Base-by-base conservation (phyloP, 2,888 invertebrate genomes). In the Didymodactylos carnosus region DNA sequence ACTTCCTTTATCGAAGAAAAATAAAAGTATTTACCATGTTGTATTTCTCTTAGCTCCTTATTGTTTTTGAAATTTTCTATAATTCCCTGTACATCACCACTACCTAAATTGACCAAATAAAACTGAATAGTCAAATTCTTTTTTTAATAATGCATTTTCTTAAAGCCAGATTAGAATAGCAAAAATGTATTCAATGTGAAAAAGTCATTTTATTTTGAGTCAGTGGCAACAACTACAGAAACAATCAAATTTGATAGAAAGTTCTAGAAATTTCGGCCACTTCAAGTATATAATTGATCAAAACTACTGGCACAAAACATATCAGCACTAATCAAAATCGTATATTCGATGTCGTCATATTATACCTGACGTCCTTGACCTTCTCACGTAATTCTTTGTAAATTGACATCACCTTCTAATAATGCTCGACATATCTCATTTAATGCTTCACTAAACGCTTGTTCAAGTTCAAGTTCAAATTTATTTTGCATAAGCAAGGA, bases 291-390 rank as follows among this genome's bases (percentile, higher is more conserved):
- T 76, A 98, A 89, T 85, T 98, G 98, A 86, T 99, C 98, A 81
- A 97, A 99, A 76, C 98, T 98, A 84, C 98, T 98, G 79, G 98
- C 98, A 85, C 98, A 89, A 86, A 98, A 99, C 70, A 98, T 98
- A 84, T 98, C 98, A 10, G 98, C 98, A 85, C 98, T 99, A 41
- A 98, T 95, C 72, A 98, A 86, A 82, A 93, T 94, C 35, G 95
- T 92, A 14, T 10, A 5, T 14, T 69, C 69, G 16, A 35, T n/a
- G 16, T 2, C 23, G 3, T 8, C 39, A 46, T 25, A n/a, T 41
- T 40, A n/a, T 8, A 35, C 43, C 25, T 46, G 71, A 77, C 77
- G 78, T 79, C 85, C 84, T 84, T 88, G 39, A 98, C 95, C 92
- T 97, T 98, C 85, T 97, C 95, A 78, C 94, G 87, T 51, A 98